phyloP scores from a whole-genome alignment of 2,113 vertebrate species.

The Brachyistius frenatus region DNA sequence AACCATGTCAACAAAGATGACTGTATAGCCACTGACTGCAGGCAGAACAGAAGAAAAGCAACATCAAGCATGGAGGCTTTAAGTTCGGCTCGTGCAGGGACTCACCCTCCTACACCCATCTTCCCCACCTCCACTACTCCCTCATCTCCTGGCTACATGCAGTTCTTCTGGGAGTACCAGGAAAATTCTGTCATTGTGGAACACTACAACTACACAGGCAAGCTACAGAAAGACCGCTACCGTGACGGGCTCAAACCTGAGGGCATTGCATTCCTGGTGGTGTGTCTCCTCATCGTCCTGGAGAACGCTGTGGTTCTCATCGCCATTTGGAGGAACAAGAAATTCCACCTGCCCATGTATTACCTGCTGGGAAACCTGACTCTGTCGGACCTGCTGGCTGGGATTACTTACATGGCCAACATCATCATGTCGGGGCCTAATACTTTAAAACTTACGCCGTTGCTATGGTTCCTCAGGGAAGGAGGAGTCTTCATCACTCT shows the following conservation, averaged over 20 bases:
- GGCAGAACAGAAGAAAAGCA: slow-evolving; percentile 38
- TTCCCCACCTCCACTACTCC: slow-evolving; percentile 29
- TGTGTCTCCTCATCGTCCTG: slow-evolving; percentile 89
- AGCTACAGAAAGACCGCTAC: slow-evolving; percentile 86
- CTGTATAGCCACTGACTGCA: slow-evolving; percentile 53
- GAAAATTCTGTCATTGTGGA: slow-evolving; percentile 83
- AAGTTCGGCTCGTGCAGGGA: slow-evolving; percentile 36
- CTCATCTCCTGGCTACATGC: slow-evolving; percentile 43
- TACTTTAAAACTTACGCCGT: slow-evolving; percentile 88
- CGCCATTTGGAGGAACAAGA: slow-evolving; percentile 90
- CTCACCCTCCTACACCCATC: slow-evolving; percentile 5
- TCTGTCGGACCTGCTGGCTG: slow-evolving; percentile 91
- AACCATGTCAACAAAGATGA: slow-evolving; percentile 50
- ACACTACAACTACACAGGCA: slow-evolving; percentile 92
- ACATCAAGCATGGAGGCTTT: slow-evolving; percentile 69
- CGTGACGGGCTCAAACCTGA: slow-evolving; percentile 85
- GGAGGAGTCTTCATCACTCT: slow-evolving; percentile 92
- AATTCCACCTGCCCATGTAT: slow-evolving; percentile 93
- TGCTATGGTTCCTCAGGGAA: slow-evolving; percentile 91
- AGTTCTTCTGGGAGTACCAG: slow-evolving; percentile 82
- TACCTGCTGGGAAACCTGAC: slow-evolving; percentile 92
- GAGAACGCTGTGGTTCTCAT: slow-evolving; percentile 91
- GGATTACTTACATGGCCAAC: slow-evolving; percentile 90
- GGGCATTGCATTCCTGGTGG: slow-evolving; percentile 83
- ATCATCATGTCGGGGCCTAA: slow-evolving; percentile 88